Evolutionary conservation across 35 echinoderm and acorn worm species (phyloP).

Genomic region (Diadema setosum): DNA sequence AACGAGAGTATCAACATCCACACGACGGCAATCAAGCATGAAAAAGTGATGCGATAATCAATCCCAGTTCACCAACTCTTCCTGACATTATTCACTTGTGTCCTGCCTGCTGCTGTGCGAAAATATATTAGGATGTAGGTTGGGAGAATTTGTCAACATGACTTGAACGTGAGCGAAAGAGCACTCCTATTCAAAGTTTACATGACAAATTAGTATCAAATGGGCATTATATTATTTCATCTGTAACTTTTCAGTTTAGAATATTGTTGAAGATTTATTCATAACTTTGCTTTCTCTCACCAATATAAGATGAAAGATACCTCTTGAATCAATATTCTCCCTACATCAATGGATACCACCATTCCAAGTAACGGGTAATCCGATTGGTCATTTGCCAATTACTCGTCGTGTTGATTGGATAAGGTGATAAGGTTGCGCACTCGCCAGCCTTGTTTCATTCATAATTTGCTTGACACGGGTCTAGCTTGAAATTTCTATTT

Average conservation of each 20-base stretch:
- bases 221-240: not conserved
- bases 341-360: not conserved
- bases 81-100: constrained; percentile 1
- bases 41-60: constrained; percentile 58
- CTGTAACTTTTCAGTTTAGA: not conserved
- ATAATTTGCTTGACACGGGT: too few species aligned
- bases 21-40: constrained; percentile 61
- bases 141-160: not conserved
- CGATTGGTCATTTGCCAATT: constrained; percentile 28
- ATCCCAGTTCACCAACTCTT: constrained; percentile 18
- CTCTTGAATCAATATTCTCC: not conserved
- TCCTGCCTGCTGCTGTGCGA: not conserved
- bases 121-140: not conserved
- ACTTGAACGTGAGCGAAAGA: not conserved
- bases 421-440: constrained; percentile 25
- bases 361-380: not conserved
- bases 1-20: not conserved
- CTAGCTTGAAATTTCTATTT: too few species aligned
- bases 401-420: constrained; percentile 5
- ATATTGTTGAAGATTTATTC: not conserved
- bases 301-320: not conserved
- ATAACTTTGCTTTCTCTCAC: not conserved
- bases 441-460: not conserved
- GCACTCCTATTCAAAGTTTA: not conserved
- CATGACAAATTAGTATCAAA: not conserved